phyloP scores from a whole-genome alignment of 2,888 invertebrate genomes.

The Tipula lateralis region DNA sequence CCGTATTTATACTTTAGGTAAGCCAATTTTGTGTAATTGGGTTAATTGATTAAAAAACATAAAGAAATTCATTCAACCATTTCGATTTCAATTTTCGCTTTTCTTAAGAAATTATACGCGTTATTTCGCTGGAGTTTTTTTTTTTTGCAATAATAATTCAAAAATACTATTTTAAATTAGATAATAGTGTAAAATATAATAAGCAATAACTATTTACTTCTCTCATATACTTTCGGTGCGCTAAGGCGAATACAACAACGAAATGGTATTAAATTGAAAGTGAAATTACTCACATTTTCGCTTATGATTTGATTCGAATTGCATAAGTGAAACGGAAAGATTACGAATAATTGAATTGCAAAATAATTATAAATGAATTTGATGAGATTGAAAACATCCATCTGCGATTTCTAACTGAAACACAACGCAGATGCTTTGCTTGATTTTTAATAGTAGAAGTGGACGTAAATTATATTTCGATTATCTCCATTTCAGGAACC shows the following conservation, averaged over 20 bases:
- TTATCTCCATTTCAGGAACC: constrained; percentile 46
- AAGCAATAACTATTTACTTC: neutral
- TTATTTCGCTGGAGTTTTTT: neutral
- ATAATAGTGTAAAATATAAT: neutral
- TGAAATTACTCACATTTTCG: neutral
- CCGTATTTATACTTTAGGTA: constrained; percentile 60
- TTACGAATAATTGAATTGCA: neutral
- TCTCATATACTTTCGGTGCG: neutral
- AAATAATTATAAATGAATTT: neutral
- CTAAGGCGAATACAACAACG: neutral
- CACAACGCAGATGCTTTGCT: no score
- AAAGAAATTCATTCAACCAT: neutral
- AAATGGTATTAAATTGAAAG: constrained; percentile 20
- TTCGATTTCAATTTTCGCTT: neutral
- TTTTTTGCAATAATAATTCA: neutral
- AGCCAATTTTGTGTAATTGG: constrained; percentile 40
- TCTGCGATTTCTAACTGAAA: neutral
- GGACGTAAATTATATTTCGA: neutral
- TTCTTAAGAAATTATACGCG: neutral
- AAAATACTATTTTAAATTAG: neutral
- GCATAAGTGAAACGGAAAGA: neutral
- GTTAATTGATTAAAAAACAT: neutral
- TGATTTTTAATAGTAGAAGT: neutral
- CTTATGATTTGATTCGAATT: neutral
- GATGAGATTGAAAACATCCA: neutral